These are phyloP conservation scores for Pecten maximus DNA, from an alignment of 2,888 invertebrate species.

Conservation along the genomic window DNA sequence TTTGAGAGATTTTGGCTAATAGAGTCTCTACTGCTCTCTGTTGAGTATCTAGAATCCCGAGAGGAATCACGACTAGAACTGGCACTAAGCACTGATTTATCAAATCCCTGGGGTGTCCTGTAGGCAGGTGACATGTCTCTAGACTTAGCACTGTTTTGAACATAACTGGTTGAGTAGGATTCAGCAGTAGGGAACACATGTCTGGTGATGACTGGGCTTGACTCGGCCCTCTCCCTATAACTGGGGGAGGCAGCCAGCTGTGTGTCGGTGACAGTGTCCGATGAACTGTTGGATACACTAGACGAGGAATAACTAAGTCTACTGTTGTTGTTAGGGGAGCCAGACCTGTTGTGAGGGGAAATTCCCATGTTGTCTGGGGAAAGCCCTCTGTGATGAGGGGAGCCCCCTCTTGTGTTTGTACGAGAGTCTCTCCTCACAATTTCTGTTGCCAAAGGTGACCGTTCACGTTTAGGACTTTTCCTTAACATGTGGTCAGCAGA, in stretches of 20 bases:
- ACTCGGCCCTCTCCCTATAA: slow-evolving; percentile 55
- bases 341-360: slow-evolving; percentile 37
- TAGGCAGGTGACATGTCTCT: slow-evolving; percentile 14
- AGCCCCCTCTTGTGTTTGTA: slow-evolving; percentile 37
- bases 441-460: slow-evolving; percentile 54
- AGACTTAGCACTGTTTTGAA: slow-evolving; percentile 54
- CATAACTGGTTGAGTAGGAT: slow-evolving; percentile 45
- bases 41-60: slow-evolving; percentile 43
- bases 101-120: background rate
- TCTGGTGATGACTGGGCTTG: slow-evolving; percentile 63
- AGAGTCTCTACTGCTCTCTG: slow-evolving; percentile 19
- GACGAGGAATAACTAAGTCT: slow-evolving; percentile 54
- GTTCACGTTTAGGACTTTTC: slow-evolving; percentile 50
- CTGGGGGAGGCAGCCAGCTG: slow-evolving; percentile 57
- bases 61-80: slow-evolving; percentile 47
- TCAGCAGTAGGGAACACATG: slow-evolving; percentile 61
- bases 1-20: slow-evolving; percentile 36
- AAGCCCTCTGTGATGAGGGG: slow-evolving; percentile 39
- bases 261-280: slow-evolving; percentile 54
- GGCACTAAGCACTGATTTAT: slow-evolving; percentile 37
- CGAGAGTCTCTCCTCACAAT: slow-evolving; percentile 43
- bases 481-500: slow-evolving; percentile 51
- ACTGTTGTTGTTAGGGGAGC: slow-evolving; percentile 42
- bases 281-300: slow-evolving; percentile 57
- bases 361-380: slow-evolving; percentile 36